phyloP scores from a whole-genome alignment of 2,888 invertebrate genomes.

The Lypha dubia region DNA sequence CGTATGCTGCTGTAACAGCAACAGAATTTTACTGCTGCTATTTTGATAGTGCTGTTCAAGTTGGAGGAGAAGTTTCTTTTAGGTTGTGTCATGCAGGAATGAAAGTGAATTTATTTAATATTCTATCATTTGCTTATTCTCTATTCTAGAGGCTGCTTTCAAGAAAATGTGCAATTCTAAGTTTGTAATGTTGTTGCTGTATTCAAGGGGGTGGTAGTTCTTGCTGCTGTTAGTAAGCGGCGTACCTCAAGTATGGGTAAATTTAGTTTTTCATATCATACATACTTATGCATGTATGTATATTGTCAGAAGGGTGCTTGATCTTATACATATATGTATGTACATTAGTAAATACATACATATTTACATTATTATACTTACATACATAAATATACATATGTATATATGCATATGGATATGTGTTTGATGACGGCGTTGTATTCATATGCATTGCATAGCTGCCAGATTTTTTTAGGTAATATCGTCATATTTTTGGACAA shows the following conservation, averaged over 20 bases:
- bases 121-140: constrained; percentile 19
- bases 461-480: no score
- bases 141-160: constrained; percentile 63
- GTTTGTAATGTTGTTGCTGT: constrained; percentile 4
- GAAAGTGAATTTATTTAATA: constrained; percentile 65
- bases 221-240: not conserved
- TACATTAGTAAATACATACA: no score
- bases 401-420: not conserved
- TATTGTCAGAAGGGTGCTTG: not conserved
- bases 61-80: constrained; percentile 62
- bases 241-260: constrained; percentile 40
- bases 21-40: constrained; percentile 7
- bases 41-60: not conserved
- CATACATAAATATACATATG: not conserved
- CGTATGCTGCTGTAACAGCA: not conserved
- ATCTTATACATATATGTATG: not conserved
- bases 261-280: constrained; percentile 39
- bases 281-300: no score
- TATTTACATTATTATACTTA: no score
- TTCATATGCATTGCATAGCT: constrained; percentile 23
- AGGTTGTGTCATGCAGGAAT: constrained; percentile 58
- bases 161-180: constrained; percentile 57
- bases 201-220: constrained; percentile 21
- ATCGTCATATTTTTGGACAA: no score
- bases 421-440: not conserved